phyloP scores from a whole-genome alignment of 2,797 vertebrate species.

The Eutrigla gurnardus region DNA sequence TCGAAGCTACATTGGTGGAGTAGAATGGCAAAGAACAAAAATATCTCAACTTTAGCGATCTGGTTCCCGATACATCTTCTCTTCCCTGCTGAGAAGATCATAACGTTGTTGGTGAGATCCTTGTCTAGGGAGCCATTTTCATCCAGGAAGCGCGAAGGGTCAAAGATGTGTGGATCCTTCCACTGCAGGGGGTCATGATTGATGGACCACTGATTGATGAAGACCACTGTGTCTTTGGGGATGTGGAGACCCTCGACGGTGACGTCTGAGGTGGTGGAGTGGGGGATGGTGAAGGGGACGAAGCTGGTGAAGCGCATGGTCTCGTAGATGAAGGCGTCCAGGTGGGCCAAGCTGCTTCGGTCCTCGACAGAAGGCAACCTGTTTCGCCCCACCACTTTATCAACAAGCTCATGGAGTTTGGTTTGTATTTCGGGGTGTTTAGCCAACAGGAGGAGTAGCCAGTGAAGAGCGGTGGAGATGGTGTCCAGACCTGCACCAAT shows the following conservation, averaged over 20 bases:
- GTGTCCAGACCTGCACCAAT: slow-evolving; percentile 87
- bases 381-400: slow-evolving; percentile 80
- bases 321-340: slow-evolving; percentile 88
- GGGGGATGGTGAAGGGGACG: slow-evolving; percentile 87
- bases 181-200: slow-evolving; percentile 85
- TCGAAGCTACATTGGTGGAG: slow-evolving; percentile 86
- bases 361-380: slow-evolving; percentile 81
- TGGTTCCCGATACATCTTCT: slow-evolving; percentile 86
- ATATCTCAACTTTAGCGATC: slow-evolving; percentile 85
- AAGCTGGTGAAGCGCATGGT: slow-evolving; percentile 88
- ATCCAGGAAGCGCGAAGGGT: slow-evolving; percentile 83
- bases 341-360: slow-evolving; percentile 70
- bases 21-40: slow-evolving; percentile 84
- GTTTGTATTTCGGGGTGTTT: slow-evolving; percentile 81
- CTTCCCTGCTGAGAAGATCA: slow-evolving; percentile 87
- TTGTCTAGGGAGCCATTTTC: slow-evolving; percentile 75
- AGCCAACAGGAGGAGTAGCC: slow-evolving; percentile 85
- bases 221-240: slow-evolving; percentile 86
- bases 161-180: slow-evolving; percentile 83
- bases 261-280: slow-evolving; percentile 85
- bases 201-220: slow-evolving; percentile 89
- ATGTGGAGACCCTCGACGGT: slow-evolving; percentile 82
- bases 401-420: slow-evolving; percentile 81
- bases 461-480: slow-evolving; percentile 82
- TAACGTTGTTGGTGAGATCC: slow-evolving; percentile 78